These are phyloP conservation scores for Lycia hirtaria DNA, from an alignment of 2,888 invertebrate species.

Conservation along the genomic window DNA sequence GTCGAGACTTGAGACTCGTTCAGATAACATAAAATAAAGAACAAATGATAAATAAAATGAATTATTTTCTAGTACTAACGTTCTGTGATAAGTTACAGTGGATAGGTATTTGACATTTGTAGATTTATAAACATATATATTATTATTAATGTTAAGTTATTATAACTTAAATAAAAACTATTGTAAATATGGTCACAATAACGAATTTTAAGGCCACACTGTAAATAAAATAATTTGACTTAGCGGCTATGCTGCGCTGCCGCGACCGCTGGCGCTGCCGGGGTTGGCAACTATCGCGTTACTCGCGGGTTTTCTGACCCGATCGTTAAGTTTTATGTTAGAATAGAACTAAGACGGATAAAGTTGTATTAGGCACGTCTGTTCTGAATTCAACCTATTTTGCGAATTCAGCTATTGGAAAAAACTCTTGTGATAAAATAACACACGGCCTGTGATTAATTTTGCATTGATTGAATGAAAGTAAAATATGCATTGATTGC, in stretches of 20 bases:
- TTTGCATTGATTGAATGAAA: no score
- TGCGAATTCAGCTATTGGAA: not conserved
- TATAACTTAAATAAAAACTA: not conserved
- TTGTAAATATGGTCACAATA: not conserved
- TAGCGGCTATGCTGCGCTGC: constrained; percentile 16
- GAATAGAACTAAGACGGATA: constrained; percentile 30
- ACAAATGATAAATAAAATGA: no score
- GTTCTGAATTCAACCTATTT: constrained; percentile 11
- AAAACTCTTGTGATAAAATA: not conserved
- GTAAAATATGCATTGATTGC: no score
- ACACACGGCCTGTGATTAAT: no score
- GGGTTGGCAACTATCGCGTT: constrained; percentile 3
- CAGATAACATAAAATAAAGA: no score
- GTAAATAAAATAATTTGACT: constrained; percentile 17
- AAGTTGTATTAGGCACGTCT: constrained; percentile 5
- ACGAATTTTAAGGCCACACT: constrained; percentile 3
- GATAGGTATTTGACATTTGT: no score
- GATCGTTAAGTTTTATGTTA: constrained; percentile 37
- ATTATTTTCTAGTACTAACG: no score
- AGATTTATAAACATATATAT: no score
- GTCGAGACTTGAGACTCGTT: no score
- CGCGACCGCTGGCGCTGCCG: no score
- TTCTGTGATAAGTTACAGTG: no score
- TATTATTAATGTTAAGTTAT: no score
- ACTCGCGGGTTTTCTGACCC: constrained; percentile 22